phyloP scores from a whole-genome alignment of 2,888 invertebrate species.

The Aphelenchoides bicaudatus region DNA sequence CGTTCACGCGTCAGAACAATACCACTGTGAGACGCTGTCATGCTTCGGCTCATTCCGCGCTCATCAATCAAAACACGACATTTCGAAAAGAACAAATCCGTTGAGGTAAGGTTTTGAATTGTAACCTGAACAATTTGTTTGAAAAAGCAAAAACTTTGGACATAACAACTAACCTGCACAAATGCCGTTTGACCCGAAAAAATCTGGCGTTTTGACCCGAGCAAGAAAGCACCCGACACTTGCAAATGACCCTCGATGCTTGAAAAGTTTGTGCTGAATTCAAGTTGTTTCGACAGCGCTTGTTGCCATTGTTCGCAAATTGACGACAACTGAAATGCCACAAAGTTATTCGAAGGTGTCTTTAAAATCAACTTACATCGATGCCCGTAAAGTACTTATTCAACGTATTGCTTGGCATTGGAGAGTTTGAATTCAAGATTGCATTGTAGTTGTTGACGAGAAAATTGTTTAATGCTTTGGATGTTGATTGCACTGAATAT shows the following conservation, averaged over 20 bases:
- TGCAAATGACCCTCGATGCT: conserved; percentile 8
- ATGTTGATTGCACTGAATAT: too few relatives aligned
- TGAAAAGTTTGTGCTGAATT: conserved; percentile 17
- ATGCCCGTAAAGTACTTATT: neutral
- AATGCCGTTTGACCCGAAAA: conserved; percentile 3
- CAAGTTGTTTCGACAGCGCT: neutral
- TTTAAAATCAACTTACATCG: neutral
- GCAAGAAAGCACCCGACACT: neutral
- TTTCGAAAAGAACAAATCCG: conserved; percentile 1
- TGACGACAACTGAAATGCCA: conserved; percentile 5
- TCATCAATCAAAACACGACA: neutral
- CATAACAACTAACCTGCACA: conserved; percentile 7
- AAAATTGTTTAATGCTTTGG: too few relatives aligned
- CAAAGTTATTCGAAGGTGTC: neutral
- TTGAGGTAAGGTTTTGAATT: neutral
- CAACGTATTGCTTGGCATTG: neutral
- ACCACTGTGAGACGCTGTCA: too few relatives aligned
- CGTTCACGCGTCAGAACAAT: neutral
- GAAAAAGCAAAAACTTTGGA: too few relatives aligned
- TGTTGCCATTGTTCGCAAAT: conserved; percentile 11
- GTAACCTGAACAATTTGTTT: too few relatives aligned
- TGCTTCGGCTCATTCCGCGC: neutral
- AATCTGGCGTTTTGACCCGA: neutral
- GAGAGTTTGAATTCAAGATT: neutral
- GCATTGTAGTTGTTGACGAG: neutral